Base-by-base conservation (phyloP, 1,140 invertebrate genomes). In the Polypedilum vanderplanki region DNA sequence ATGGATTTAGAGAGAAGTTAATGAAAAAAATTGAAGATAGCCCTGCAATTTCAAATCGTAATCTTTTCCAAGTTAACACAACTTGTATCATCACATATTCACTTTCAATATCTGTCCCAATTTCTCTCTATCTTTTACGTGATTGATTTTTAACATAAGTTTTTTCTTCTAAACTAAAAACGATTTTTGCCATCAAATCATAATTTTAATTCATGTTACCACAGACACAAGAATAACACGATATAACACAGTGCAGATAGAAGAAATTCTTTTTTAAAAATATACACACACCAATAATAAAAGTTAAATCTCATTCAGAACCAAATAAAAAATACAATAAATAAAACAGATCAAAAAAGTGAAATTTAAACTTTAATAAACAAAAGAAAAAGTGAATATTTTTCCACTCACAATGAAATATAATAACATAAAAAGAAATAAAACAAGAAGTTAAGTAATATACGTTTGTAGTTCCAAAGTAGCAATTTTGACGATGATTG, bases 381-480 rank as follows among this genome's bases (percentile, higher is more conserved):
- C 10, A 57, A 15, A 57, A 57, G 10, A 57, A 57, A 57, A 57
- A 57, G n/a, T 57, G n/a, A 57, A 57, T 57, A 57, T 57, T 57
- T 57, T 57, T 57, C 46, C 46, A 57, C 46, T n/a, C 46, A n/a
- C 46, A 57, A n/a, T n/a, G 12, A 57, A 8, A 46, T 15, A 46
- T 46, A 46, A 57, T 57, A 57, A 15, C 10, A 57, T 46, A 46
- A 46, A 3, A 46, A 57, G 15, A n/a, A 57, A 57, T 57, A 15
- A 57, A 15, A 57, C 12, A 57, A 57, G n/a, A 57, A 57, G 46
- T 57, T 57, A 57, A 57, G 46, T 57, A 57, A 57, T 12, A 57
- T n/a, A 57, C 46, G 46, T 57, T 57, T n/a, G 46, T 57, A 57
- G 46, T 57, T 57, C 46, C 46, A 57, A 57, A 57, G 46, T 57